These are phyloP conservation scores for Pedetes capensis DNA, from an alignment of 2,113 vertebrate genomes.

Conservation along the genomic window DNA sequence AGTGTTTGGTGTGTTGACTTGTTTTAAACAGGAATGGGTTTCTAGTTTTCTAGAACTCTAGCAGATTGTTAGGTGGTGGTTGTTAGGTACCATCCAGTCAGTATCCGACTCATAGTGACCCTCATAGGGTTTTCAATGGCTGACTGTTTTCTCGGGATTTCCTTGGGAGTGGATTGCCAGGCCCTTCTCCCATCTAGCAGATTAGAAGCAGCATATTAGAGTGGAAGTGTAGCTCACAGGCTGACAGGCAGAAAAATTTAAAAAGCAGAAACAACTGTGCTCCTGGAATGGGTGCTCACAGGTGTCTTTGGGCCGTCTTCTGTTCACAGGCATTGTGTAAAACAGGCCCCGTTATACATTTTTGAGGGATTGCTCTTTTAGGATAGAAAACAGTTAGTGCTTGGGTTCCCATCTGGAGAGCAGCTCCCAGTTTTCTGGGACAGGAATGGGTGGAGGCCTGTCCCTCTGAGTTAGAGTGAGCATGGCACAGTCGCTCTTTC, in stretches of 20 bases:
- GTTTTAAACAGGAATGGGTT: not conserved
- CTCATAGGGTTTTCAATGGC: no score
- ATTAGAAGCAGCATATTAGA: not conserved
- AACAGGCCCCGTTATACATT: not conserved
- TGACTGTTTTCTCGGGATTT: no score
- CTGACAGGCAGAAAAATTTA: not conserved
- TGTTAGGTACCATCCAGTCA: no score
- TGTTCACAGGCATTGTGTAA: not conserved
- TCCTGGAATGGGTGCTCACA: accelerated
- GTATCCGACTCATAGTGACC: no score
- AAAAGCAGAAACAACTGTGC: not conserved
- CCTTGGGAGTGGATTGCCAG: no score
- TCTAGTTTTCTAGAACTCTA: not conserved
- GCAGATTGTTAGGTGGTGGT: no score
- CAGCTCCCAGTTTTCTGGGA: not conserved
- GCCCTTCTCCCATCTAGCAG: not conserved
- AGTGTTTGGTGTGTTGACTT: not conserved
- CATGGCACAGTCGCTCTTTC: accelerated
- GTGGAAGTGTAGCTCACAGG: not conserved
- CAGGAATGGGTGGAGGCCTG: accelerated
- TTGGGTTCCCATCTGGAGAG: not conserved
- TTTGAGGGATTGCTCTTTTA: not conserved
- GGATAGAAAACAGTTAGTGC: not conserved
- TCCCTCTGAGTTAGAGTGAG: accelerated
- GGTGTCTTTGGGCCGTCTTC: not conserved